Conservation (phyloP, 2,888 invertebrate species). For the Epirrhoe alternata region DNA sequence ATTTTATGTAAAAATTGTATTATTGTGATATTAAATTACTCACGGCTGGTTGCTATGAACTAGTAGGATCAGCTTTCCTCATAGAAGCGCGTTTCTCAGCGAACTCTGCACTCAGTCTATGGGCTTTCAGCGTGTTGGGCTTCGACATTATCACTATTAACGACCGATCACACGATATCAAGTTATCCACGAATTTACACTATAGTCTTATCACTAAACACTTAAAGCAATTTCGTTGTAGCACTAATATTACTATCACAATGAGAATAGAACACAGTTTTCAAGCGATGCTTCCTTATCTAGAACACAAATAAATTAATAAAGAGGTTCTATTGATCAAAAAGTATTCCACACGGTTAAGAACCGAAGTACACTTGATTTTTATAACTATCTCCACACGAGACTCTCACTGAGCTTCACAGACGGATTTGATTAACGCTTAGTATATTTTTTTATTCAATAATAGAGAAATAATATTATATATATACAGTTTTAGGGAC, state of each 20-base stretch:
- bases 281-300: constrained; percentile 63
- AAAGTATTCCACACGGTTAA: constrained; percentile 54
- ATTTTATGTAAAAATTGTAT: neutral
- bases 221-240: constrained; percentile 67
- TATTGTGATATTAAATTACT: constrained; percentile 52
- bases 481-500: constrained; percentile 77
- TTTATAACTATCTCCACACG: constrained; percentile 21
- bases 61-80: constrained; percentile 75
- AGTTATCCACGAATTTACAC: constrained; percentile 48
- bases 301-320: constrained; percentile 81
- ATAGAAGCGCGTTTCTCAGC: constrained; percentile 76
- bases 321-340: constrained; percentile 79
- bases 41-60: constrained; percentile 82
- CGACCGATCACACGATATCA: constrained; percentile 48
- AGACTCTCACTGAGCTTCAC: constrained; percentile 39
- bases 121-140: constrained; percentile 78
- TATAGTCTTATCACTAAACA: constrained; percentile 48
- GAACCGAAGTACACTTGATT: constrained; percentile 29
- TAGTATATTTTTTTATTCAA: constrained; percentile 67
- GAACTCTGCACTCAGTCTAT: constrained; percentile 80
- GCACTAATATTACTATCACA: constrained; percentile 60
- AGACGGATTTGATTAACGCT: constrained; percentile 79
- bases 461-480: constrained; percentile 74
- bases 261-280: constrained; percentile 58
- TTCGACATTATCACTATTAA: constrained; percentile 75